A percentile compares a stretch with the other conserved stretches of the same genome.
Evolutionary conservation across 2,888 invertebrate genomes (phyloP).

Genomic region (Iselma pallidipennis): DNA sequence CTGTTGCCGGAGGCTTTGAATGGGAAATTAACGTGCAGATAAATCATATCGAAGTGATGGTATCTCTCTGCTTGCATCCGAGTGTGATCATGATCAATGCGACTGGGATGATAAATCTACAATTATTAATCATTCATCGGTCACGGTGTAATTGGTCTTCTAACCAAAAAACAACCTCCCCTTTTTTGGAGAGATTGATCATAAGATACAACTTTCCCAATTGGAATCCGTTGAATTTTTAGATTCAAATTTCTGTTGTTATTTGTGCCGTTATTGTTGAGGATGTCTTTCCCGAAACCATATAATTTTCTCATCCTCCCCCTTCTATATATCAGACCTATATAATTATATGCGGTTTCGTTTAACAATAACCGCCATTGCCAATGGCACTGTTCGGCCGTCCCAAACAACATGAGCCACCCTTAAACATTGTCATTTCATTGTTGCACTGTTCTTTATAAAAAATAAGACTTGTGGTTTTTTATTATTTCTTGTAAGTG

Average conservation of each 20-base stretch:
- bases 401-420: conserved; percentile 42
- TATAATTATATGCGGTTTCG: conserved; percentile 43
- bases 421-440: conserved; percentile 47
- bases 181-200: neutral
- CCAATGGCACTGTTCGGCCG: conserved; percentile 35
- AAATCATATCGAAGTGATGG: conserved; percentile 47
- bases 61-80: conserved; percentile 41
- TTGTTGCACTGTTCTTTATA: conserved; percentile 18
- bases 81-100: conserved; percentile 52
- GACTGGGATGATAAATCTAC: conserved; percentile 50
- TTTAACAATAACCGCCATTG: conserved; percentile 27
- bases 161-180: neutral
- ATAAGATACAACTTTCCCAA: neutral
- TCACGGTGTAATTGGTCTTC: conserved; percentile 48
- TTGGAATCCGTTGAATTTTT: neutral
- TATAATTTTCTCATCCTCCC: conserved; percentile 27
- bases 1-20: conserved; percentile 43
- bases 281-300: conserved; percentile 16
- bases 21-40: conserved; percentile 49
- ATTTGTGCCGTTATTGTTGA: conserved; percentile 1
- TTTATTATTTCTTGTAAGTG: conserved; percentile 17
- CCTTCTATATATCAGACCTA: conserved; percentile 30
- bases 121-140: conserved; percentile 54
- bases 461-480: conserved; percentile 27
- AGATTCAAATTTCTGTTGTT: neutral